Evolutionary conservation across 2,888 invertebrate species (phyloP).

Genomic region (Acanthosoma haemorrhoidale): DNA sequence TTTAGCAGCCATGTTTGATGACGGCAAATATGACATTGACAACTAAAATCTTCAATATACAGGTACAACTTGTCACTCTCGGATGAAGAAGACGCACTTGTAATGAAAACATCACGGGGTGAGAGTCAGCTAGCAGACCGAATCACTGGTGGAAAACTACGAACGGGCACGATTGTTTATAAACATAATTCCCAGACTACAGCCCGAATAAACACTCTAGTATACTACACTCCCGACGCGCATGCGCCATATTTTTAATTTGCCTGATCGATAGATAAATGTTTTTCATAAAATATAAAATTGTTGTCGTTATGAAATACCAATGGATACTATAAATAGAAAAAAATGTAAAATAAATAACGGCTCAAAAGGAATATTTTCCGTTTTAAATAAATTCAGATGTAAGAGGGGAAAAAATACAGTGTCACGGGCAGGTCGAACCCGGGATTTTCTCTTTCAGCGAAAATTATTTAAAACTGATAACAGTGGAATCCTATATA

Average conservation of each 20-base stretch:
- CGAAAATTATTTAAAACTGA: too few species aligned
- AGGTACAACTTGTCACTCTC: not conserved
- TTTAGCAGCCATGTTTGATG: conserved; percentile 38
- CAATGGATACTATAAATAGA: too few species aligned
- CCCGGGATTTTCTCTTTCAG: too few species aligned
- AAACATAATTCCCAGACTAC: conserved; percentile 24
- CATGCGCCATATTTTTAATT: conserved; percentile 8
- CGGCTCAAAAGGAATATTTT: too few species aligned
- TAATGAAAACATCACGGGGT: conserved; percentile 8
- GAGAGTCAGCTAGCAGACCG: not conserved
- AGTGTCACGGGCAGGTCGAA: too few species aligned
- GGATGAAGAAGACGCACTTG: not conserved
- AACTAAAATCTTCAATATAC: conserved; percentile 8
- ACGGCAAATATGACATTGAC: conserved; percentile 33
- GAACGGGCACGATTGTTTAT: conserved; percentile 10
- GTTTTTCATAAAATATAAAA: too few species aligned
- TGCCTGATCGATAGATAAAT: conserved; percentile 26
- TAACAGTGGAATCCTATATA: too few species aligned
- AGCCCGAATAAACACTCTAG: conserved; percentile 28
- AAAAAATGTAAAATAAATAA: too few species aligned
- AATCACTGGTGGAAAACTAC: conserved; percentile 12
- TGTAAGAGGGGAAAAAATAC: too few species aligned
- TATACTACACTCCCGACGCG: conserved; percentile 20
- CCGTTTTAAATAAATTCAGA: too few species aligned
- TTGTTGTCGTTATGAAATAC: too few species aligned